phyloP scores from a whole-genome alignment of 1,140 invertebrate species.

The Heliothis subflexa region DNA sequence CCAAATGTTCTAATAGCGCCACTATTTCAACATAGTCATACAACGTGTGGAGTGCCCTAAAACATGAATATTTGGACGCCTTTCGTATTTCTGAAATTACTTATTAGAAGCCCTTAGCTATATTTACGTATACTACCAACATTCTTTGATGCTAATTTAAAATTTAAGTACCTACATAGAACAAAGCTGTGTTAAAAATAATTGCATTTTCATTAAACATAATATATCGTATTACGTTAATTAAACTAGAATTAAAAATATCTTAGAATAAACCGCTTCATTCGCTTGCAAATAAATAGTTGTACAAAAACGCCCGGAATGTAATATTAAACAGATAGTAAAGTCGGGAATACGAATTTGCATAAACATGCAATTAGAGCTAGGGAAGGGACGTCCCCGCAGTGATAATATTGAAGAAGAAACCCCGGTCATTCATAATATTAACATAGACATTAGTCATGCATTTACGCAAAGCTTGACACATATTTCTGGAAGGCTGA shows the following conservation, averaged over 20 bases:
- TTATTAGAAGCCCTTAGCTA: not conserved
- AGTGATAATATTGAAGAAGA: constrained; percentile 59
- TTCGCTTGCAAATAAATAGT: constrained; percentile 10
- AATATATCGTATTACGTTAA: not conserved
- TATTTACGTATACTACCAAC: not conserved
- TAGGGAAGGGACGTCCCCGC: constrained; percentile 50
- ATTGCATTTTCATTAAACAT: not conserved
- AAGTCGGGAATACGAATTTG: constrained; percentile 55
- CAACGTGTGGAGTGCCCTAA: not conserved
- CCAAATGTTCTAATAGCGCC: no score
- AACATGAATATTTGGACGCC: not conserved
- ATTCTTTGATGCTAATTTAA: not conserved
- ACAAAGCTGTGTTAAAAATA: not conserved
- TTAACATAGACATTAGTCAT: constrained; percentile 44
- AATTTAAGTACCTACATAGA: not conserved
- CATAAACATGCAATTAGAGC: constrained; percentile 66
- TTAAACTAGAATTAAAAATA: not conserved
- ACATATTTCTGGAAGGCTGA: constrained; percentile 4
- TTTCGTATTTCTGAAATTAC: constrained; percentile 25
- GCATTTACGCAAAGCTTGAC: constrained; percentile 32
- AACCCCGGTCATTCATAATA: constrained; percentile 55
- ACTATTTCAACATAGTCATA: not conserved
- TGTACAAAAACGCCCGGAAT: constrained; percentile 48
- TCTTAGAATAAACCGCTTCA: not conserved
- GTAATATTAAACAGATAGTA: constrained; percentile 58